Base-by-base conservation (phyloP, 2,113 vertebrate genomes). In the Collichthys lucidus region DNA sequence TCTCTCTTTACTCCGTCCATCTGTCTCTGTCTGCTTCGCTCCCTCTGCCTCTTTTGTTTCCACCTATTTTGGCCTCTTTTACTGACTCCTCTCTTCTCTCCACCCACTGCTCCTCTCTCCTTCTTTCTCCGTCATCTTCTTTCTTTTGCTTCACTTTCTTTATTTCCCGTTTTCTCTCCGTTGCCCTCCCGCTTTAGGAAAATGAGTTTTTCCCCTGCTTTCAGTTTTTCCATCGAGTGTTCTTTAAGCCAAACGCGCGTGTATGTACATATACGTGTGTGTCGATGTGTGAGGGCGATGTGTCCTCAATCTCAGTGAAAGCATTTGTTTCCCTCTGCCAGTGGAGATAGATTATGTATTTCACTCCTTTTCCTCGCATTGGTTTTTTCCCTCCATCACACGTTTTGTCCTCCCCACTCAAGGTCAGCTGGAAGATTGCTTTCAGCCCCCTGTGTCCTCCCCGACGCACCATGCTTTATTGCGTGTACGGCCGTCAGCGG, bases 371-470 rank as follows among this genome's bases (percentile, higher is more conserved):
- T 89, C 59, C 76, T 86, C 59, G 29, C 88, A 78, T 84, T 80
- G 79, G 42, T 12, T 35, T 81, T 79, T 80, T 66, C 69, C 63
- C 81, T 71, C 75, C 85, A 72, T 78, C 86, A 83, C 74, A 22
- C 65, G 57, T 84, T 92, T 90, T 89, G 86, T 93, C 92, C 91
- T 89, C 86, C 56, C 83, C 70, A 74, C 84, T 93, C 92, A 94
- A 94, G 93, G 93, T 93, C 92, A 92, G 89, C 65, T 44, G 84
- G 90, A 92, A 94, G 91, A 93, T 93, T 94, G 92, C 92, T 93
- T 94, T 93, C 89, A 91, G 89, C 89, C 92, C 91, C 92, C 86
- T 84, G 93, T 91, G 89, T 91, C 91, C 91, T 88, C 77, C 61
- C 64, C 20, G 47, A 81, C 63, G 64, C 77, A 47, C 74, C 80